Conservation (phyloP, 92 coral and sea anemone species). For the Micromussa lordhowensis region DNA sequence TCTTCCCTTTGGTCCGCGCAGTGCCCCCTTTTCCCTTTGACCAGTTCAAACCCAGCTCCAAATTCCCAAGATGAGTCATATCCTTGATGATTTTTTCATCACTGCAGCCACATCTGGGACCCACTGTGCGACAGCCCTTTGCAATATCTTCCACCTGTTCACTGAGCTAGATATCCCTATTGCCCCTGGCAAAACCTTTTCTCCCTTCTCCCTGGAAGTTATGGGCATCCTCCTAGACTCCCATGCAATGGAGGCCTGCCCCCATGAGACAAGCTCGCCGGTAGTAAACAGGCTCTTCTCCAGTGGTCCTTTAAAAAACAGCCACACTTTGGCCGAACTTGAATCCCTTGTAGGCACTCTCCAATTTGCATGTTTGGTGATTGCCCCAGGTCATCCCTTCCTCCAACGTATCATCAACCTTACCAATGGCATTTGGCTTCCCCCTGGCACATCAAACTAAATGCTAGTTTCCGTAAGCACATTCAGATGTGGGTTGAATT, state of each 20-base stretch:
- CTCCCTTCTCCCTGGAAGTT: not conserved
- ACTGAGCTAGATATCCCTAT: not conserved
- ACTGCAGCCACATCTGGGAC: not conserved
- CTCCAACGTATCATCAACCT: not conserved
- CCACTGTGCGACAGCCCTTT: not conserved
- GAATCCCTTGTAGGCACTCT: not conserved
- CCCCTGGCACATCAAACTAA: not conserved
- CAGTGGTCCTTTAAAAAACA: not conserved
- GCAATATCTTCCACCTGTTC: not conserved
- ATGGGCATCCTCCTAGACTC: conserved; percentile 2
- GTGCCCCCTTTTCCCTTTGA: not conserved
- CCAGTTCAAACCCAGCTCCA: no score
- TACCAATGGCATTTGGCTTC: not conserved
- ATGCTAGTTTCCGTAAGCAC: not conserved
- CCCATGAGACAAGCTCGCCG: not conserved
- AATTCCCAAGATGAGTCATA: not conserved
- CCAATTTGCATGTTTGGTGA: not conserved
- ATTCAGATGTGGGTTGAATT: not conserved
- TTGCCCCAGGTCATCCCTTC: conserved; percentile 1
- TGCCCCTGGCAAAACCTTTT: not conserved
- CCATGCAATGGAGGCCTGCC: no score
- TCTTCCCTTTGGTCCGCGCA: not conserved
- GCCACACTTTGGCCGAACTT: not conserved
- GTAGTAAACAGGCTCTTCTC: not conserved
- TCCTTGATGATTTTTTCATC: not conserved